Conservation (phyloP, 2,797 vertebrate species). For the Epinephelus awoara region DNA sequence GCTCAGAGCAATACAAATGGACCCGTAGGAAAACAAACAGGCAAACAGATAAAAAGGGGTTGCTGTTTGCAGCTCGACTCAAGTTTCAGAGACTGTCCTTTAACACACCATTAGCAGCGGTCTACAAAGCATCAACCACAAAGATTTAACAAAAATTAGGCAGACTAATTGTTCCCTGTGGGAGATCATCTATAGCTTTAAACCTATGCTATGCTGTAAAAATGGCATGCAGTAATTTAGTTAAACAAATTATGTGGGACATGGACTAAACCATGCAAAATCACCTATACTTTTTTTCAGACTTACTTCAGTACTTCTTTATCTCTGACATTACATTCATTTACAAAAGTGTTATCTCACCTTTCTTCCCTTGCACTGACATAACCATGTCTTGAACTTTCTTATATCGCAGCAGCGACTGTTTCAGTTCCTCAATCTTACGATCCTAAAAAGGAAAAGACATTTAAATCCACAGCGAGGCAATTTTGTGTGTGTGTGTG, state of each 20-base stretch:
- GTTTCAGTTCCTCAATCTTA: conserved; percentile 97
- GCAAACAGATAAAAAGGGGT: not conserved
- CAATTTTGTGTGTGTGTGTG: no score
- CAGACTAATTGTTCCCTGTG: not conserved
- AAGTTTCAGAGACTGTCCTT: not conserved
- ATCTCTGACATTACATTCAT: not conserved
- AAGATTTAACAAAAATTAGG: not conserved
- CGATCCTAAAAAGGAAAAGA: conserved; percentile 87
- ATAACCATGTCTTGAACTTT: conserved; percentile 96
- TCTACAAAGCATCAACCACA: not conserved
- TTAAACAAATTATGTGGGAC: no score
- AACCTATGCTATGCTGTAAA: not conserved
- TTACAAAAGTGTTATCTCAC: conserved; percentile 64
- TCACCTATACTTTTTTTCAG: not conserved
- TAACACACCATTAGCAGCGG: not conserved
- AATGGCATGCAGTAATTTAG: not conserved
- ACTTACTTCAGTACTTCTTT: not conserved
- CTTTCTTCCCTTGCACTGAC: conserved; percentile 92
- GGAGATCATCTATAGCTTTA: not conserved
- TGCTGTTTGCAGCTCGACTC: not conserved
- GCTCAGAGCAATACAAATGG: not conserved
- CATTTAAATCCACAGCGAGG: not conserved
- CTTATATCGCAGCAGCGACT: conserved; percentile 93
- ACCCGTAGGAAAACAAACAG: not conserved
- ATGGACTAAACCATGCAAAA: not conserved